Conservation (phyloP, 2,797 vertebrate species). For the Sibirionetta formosa region DNA sequence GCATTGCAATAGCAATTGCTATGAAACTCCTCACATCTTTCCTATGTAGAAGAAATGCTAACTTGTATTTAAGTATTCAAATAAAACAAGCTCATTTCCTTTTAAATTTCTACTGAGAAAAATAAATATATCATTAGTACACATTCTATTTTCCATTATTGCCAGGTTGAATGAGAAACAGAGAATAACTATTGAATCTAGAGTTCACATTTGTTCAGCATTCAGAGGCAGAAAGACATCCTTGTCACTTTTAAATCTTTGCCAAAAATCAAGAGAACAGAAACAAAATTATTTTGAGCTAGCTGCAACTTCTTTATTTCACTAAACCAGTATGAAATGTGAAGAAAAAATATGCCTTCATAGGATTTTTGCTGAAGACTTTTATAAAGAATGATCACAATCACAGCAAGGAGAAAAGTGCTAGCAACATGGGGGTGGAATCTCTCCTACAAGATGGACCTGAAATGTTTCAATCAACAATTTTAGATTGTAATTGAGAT, state of each 20-base stretch:
- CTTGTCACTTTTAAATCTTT: background rate
- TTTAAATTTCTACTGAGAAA: background rate
- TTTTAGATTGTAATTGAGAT: conserved; percentile 23
- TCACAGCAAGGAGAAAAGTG: background rate
- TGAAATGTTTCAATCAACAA: background rate
- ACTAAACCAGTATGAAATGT: background rate
- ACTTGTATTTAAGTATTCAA: background rate
- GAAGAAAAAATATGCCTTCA: background rate
- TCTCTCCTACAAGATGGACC: background rate
- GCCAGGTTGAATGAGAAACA: background rate
- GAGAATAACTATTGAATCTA: background rate
- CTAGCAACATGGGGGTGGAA: background rate
- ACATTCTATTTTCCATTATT: background rate
- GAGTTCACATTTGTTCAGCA: background rate
- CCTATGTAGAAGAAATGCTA: background rate
- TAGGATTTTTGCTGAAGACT: background rate
- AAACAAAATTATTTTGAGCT: background rate
- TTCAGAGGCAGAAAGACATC: background rate
- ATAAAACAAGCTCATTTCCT: background rate
- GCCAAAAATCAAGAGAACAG: background rate
- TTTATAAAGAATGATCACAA: background rate
- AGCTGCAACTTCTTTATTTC: background rate
- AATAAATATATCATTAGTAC: background rate
- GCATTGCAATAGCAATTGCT: background rate
- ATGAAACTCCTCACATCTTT: background rate